Conservation (phyloP, 2,113 vertebrate species). For the Pomatostomus ruficeps region DNA sequence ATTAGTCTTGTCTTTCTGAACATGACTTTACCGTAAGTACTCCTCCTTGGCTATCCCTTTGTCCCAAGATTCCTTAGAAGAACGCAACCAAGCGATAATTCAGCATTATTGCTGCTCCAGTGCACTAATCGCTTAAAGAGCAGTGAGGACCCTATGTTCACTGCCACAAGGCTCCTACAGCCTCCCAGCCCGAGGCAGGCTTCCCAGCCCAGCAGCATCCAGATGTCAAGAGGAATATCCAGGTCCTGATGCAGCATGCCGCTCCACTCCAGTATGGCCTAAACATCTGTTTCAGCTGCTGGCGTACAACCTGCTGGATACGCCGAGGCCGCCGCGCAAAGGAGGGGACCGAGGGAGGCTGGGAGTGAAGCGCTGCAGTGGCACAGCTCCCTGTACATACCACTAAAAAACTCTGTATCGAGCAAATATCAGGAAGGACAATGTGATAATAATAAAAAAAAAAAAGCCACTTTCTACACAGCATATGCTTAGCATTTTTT, state of each 20-base stretch:
- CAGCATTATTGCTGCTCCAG: constrained; percentile 87
- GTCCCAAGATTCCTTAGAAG: constrained; percentile 84
- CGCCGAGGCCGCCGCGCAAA: background rate
- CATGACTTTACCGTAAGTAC: constrained; percentile 75
- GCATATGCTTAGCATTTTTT: background rate
- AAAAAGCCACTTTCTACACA: accelerated
- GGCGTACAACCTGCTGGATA: constrained; percentile 77
- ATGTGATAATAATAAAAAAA: background rate
- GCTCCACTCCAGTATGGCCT: constrained; percentile 87
- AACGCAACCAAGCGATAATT: constrained; percentile 86
- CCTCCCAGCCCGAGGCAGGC: constrained; percentile 86
- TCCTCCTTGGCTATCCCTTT: constrained; percentile 76
- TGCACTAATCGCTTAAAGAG: constrained; percentile 87
- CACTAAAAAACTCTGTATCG: background rate
- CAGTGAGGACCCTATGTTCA: constrained; percentile 80
- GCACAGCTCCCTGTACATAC: background rate
- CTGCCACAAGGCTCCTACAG: constrained; percentile 88
- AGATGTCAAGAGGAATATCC: constrained; percentile 93
- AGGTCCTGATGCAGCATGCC: constrained; percentile 86
- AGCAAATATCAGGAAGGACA: background rate
- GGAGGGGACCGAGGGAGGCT: constrained; percentile 1
- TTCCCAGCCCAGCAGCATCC: constrained; percentile 83
- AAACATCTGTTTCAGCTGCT: constrained; percentile 96
- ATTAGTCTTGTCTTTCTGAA: constrained; percentile 76
- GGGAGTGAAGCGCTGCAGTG: background rate